Evolutionary conservation across 2,113 vertebrate genomes (phyloP), one percentile per base, ranked within the genome.

Genomic region (Synchiropus splendidus): DNA sequence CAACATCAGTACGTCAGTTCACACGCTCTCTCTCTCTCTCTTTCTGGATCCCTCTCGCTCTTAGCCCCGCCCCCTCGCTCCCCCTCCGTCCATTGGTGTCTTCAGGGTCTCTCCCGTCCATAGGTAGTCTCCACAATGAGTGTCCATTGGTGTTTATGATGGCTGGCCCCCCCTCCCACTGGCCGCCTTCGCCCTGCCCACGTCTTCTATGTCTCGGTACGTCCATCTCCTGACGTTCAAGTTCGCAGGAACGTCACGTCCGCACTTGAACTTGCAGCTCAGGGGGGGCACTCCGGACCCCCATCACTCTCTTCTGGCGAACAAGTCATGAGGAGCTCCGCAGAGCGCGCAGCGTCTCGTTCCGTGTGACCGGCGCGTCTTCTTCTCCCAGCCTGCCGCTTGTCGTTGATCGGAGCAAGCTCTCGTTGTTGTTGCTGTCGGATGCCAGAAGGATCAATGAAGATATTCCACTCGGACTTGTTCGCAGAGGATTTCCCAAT

Each of bases 181-280:
- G 67, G 82, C 83, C 83, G 76, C 78, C 75, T 83, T 88, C 51
- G 88, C 88, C 90, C 90, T 90, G 89, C 91, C 89, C 88, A 89
- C 87, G 89, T 91, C 89, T 86, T 88, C 79, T 87, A 79, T 16
- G 34, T 12, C 88, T 88, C 89, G 88, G 90, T 90, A 87, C 85
- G 90, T 92, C 89, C 89, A 87, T 88, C 90, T 90, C 90, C 91
- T 92, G 91, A 94, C 93, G 94, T 94, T 94, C 94, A 97, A 97
- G 94, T 97, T 97, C 90, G 90, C 82, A 86, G 88, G 88, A 89
- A 92, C 91, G 91, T 94, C 92, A 95, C 92, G 92, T 95, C 92
- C 92, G 91, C 90, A 95, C 92, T 97, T 96, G 92, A 95, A 95
- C 92, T 94, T 95, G 89, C 90, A 89, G 90, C 90, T 89, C 89